Conservation (phyloP, 2,797 vertebrate species). For the Forpus xanthops region DNA sequence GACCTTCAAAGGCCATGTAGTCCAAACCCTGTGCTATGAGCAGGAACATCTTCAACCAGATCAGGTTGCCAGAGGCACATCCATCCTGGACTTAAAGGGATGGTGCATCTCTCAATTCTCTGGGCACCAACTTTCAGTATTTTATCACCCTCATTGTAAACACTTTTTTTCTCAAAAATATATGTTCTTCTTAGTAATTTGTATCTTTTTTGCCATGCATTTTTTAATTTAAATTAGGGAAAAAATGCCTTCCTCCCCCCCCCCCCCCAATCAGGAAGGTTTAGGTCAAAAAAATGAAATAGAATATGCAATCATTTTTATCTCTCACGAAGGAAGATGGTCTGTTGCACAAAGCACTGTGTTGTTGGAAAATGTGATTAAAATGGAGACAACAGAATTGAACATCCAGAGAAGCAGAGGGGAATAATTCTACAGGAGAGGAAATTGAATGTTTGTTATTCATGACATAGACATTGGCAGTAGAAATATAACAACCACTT, state of each 20-base stretch:
- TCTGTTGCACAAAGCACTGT: not conserved
- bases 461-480: not conserved
- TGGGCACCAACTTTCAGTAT: not conserved
- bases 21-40: not conserved
- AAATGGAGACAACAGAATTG: conserved; percentile 19
- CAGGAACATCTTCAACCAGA: not conserved
- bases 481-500: not conserved
- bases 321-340: not conserved
- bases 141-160: not conserved
- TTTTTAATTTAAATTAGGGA: not conserved
- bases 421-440: conserved; percentile 17
- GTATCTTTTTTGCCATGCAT: not conserved
- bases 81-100: not conserved
- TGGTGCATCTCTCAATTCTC: not conserved
- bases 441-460: conserved; percentile 16
- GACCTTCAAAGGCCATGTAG: not conserved
- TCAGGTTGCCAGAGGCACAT: not conserved
- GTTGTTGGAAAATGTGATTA: conserved; percentile 38
- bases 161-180: not conserved
- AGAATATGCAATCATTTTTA: not conserved
- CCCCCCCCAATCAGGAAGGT: not conserved
- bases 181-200: not conserved
- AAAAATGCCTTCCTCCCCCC: not conserved
- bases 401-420: conserved; percentile 5
- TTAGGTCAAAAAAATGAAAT: not conserved